phyloP scores from a whole-genome alignment of 2,888 invertebrate genomes.

The Limenitis camilla region DNA sequence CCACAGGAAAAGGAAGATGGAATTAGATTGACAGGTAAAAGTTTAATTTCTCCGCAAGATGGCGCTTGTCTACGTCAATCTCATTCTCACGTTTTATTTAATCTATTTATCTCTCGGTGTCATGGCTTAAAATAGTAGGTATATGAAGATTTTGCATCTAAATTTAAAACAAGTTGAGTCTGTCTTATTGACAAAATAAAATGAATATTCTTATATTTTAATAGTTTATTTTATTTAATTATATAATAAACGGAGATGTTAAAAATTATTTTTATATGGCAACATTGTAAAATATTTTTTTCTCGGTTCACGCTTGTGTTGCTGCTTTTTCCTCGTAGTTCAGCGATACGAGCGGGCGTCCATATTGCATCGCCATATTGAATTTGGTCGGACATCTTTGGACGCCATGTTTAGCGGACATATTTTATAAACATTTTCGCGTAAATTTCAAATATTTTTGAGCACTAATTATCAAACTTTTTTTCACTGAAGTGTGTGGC shows the following conservation, averaged over 20 bases:
- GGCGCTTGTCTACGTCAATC: slow-evolving; percentile 4
- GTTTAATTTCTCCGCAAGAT: slow-evolving; percentile 36
- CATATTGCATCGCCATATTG: slow-evolving; percentile 76
- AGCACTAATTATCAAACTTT: slow-evolving; percentile 66
- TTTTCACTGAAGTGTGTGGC: slow-evolving; percentile 64
- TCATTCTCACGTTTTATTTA: neutral
- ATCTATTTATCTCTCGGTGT: neutral
- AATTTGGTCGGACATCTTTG: slow-evolving; percentile 79
- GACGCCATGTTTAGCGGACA: slow-evolving; percentile 84
- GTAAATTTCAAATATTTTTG: slow-evolving; percentile 75
- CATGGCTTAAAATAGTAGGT: too few species aligned
- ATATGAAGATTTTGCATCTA: too few species aligned
- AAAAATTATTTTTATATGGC: slow-evolving; percentile 36
- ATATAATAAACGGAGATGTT: neutral
- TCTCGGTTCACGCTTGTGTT: slow-evolving; percentile 10
- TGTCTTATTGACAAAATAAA: neutral
- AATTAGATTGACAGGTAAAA: slow-evolving; percentile 24
- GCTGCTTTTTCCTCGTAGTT: slow-evolving; percentile 41
- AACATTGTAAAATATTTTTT: slow-evolving; percentile 25
- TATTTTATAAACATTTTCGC: slow-evolving; percentile 82
- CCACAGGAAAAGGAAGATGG: slow-evolving; percentile 63
- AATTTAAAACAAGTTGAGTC: too few species aligned
- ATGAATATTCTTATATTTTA: neutral
- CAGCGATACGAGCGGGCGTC: slow-evolving; percentile 54
- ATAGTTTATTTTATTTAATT: neutral